Evolutionary conservation across 2,888 invertebrate species (phyloP).

Genomic region (Linnaemya vulpina): DNA sequence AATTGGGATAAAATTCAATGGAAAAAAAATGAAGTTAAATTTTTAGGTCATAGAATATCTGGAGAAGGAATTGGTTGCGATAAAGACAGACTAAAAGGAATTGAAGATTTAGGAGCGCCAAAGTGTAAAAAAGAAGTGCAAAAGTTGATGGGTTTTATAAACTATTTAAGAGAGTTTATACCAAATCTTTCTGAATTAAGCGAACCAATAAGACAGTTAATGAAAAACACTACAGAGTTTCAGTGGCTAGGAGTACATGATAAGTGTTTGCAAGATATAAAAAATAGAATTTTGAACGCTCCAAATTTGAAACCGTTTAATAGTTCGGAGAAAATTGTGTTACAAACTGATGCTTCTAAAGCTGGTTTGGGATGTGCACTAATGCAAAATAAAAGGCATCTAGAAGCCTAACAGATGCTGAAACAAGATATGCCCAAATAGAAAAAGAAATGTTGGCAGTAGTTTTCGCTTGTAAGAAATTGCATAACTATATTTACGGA

Average conservation of each 20-base stretch:
- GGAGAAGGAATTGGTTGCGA: conserved; percentile 48
- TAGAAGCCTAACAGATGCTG: conserved; percentile 70
- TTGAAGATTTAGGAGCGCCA: conserved; percentile 40
- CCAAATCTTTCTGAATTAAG: conserved; percentile 69
- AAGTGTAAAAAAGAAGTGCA: conserved; percentile 58
- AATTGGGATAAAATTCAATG: conserved; percentile 17
- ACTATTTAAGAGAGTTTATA: conserved; percentile 71
- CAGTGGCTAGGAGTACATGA: conserved; percentile 64
- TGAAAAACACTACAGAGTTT: conserved; percentile 66
- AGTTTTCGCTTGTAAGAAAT: conserved; percentile 72
- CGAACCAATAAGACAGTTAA: conserved; percentile 58
- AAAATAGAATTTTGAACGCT: conserved; percentile 62
- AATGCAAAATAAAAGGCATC: conserved; percentile 59
- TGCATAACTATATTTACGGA: conserved; percentile 73
- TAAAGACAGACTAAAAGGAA: conserved; percentile 52
- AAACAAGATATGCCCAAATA: conserved; percentile 73
- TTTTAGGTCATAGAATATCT: conserved; percentile 57
- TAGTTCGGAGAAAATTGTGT: conserved; percentile 31
- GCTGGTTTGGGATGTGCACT: conserved; percentile 64
- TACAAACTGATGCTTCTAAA: conserved; percentile 68
- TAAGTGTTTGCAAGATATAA: conserved; percentile 53
- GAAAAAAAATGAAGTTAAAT: conserved; percentile 27
- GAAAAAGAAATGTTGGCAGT: conserved; percentile 74
- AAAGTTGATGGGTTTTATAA: conserved; percentile 54
- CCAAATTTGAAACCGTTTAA: conserved; percentile 60